These are phyloP conservation scores for Galeopterus variegatus DNA, from an alignment of 2,113 vertebrate genomes.

Conservation along the genomic window DNA sequence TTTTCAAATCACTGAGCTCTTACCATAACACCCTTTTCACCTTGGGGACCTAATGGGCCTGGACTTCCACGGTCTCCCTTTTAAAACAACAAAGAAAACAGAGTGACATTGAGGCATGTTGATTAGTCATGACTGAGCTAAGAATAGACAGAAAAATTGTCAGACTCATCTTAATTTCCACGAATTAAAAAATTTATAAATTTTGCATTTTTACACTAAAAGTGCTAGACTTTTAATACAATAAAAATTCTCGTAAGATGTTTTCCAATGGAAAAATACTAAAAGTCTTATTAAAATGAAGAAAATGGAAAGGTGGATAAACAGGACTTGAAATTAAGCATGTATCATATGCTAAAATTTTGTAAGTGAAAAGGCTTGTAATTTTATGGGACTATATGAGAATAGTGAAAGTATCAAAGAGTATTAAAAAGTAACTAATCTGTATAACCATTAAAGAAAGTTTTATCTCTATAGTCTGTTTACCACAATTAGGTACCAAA, in stretches of 20 bases:
- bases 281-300: constrained; percentile 40
- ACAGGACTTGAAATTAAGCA: neutral
- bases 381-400: neutral
- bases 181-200: neutral
- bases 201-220: neutral
- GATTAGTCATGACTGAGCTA: neutral
- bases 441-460: neutral
- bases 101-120: neutral
- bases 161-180: neutral
- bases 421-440: constrained; percentile 25
- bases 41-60: constrained; percentile 94
- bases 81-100: constrained; percentile 73
- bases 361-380: constrained; percentile 44
- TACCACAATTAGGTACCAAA: neutral
- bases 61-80: constrained; percentile 97
- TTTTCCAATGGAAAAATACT: neutral
- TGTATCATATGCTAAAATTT: neutral
- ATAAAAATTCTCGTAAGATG: neutral
- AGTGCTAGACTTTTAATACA: neutral
- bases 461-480: constrained; percentile 35
- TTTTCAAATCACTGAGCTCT: constrained; percentile 82
- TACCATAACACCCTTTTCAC: constrained; percentile 96
- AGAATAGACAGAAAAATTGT: neutral
- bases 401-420: neutral
- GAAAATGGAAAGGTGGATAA: constrained; percentile 13